A percentile compares a stretch with the other conserved stretches of the same genome.
Evolutionary conservation across 2,797 vertebrate species (phyloP).

Genomic region (Perodicticus potto): DNA sequence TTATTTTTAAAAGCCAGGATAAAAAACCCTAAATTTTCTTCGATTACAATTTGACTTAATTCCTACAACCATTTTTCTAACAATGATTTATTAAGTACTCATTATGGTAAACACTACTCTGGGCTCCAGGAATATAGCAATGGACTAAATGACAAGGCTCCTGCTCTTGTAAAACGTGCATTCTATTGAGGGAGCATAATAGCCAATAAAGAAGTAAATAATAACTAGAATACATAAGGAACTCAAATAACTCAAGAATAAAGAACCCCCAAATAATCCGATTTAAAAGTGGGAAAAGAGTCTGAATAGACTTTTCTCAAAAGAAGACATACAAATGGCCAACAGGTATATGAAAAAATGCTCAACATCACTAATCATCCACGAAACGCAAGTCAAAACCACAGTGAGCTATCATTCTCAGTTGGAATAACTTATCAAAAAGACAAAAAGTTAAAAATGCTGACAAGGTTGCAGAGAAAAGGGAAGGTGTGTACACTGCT

Average conservation of each 20-base stretch:
- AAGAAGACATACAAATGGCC: neutral
- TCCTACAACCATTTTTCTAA: neutral
- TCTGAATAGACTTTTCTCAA: neutral
- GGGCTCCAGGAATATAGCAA: neutral
- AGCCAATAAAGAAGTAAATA: neutral
- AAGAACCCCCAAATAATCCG: neutral
- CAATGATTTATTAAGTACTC: neutral
- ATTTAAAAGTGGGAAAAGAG: neutral
- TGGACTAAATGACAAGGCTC: neutral
- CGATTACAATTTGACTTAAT: constrained; percentile 15
- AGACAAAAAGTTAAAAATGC: neutral
- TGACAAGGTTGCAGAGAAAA: neutral
- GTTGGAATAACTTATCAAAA: neutral
- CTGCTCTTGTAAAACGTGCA: neutral
- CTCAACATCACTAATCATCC: neutral
- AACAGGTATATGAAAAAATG: neutral
- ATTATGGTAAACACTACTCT: neutral
- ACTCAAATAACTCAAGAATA: neutral
- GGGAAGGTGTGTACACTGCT: neutral
- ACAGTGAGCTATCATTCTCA: neutral
- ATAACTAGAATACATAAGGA: neutral
- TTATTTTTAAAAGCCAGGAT: constrained; percentile 22
- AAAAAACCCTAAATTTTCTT: neutral
- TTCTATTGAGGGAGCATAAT: neutral
- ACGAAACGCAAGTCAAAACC: neutral